Base-by-base conservation (phyloP, 2,797 vertebrate genomes). In the Sparidentex hasta region DNA sequence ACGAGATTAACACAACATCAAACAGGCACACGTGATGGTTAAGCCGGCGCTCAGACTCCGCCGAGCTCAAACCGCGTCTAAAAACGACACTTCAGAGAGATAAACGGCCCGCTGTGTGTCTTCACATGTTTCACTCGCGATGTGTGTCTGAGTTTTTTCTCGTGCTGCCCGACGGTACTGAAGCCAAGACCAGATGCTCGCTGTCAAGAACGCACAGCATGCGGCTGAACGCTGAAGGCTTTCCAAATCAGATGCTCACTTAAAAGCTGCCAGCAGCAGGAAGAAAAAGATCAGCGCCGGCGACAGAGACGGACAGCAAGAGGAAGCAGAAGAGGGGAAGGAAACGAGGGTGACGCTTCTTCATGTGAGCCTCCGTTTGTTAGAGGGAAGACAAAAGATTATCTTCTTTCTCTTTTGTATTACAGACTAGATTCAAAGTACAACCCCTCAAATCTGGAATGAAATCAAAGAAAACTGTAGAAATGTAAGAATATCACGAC, bases 141-240 rank as follows among this genome's bases (percentile, higher is more conserved):
- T 38, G 33, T 38, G 33, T 38, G 33, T 38, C 33, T 38, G 33
- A 38, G 33, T 7, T 7, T 38, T 7, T 33, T 33, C 29, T 6
- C 6, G 46, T 75, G 43, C 76, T 80, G 82, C 41, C 41, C 7
- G 61, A 77, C 25, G 1, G 9, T 6, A 13, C 23, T 2, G 59
- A 72, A 50, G 71, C 74, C 71, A 23, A 65, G 61, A 62, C 23
- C 83, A 83, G 74, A 74, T 54, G 77, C 65, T 84, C 70, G 0
- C 4, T 46, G 59, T 59, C 74, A 58, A 50, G 38, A 56, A 77
- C 52, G 59, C 56, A 64, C 62, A 25, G 12, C 25, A 44, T 13
- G 38, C 50, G 41, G 38, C 20, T n/a, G 21, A 44, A 69, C 2
- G 20, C 18, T 25, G 21, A 33, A 71, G 2, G 17, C 51, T 21